Percentiles rank a stretch among this genome's conserved stretches.
phyloP scores from a whole-genome alignment of 2,888 invertebrate genomes.

The Pseudococcus viburni region DNA sequence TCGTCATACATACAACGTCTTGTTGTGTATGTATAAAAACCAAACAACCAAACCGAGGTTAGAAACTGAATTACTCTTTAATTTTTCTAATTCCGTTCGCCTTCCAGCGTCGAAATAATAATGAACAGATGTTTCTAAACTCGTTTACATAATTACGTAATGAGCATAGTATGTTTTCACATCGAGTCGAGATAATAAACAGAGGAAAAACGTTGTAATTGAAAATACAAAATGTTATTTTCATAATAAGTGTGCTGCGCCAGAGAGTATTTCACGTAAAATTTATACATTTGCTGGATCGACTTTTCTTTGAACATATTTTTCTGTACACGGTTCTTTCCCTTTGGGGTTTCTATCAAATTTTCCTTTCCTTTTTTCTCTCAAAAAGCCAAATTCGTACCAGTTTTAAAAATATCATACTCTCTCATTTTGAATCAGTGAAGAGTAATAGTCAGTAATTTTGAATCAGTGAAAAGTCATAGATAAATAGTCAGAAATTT shows the following conservation, averaged over 20 bases:
- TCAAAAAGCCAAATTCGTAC: not conserved
- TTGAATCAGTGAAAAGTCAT: too few relatives aligned
- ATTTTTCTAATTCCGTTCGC: conserved; percentile 46
- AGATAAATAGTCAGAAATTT: too few relatives aligned
- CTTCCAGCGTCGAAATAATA: conserved; percentile 54
- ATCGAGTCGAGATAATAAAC: conserved; percentile 55
- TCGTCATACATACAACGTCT: not conserved
- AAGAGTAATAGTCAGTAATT: too few relatives aligned
- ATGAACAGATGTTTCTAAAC: conserved; percentile 33
- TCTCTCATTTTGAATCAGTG: too few relatives aligned
- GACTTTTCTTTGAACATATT: not conserved
- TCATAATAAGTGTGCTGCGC: not conserved
- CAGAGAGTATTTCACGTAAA: not conserved
- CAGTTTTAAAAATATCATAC: not conserved
- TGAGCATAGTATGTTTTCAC: conserved; percentile 55
- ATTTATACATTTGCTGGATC: not conserved
- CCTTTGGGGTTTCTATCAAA: not conserved
- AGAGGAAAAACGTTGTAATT: conserved; percentile 56
- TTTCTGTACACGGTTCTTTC: not conserved
- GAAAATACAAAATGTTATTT: conserved; percentile 45
- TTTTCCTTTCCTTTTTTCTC: too few relatives aligned
- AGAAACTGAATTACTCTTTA: conserved; percentile 53
- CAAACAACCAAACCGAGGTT: conserved; percentile 24
- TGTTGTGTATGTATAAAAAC: not conserved
- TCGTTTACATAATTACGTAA: conserved; percentile 55